phyloP scores from a whole-genome alignment of 2,797 vertebrate species.

The Mormyrops boulengeri region DNA sequence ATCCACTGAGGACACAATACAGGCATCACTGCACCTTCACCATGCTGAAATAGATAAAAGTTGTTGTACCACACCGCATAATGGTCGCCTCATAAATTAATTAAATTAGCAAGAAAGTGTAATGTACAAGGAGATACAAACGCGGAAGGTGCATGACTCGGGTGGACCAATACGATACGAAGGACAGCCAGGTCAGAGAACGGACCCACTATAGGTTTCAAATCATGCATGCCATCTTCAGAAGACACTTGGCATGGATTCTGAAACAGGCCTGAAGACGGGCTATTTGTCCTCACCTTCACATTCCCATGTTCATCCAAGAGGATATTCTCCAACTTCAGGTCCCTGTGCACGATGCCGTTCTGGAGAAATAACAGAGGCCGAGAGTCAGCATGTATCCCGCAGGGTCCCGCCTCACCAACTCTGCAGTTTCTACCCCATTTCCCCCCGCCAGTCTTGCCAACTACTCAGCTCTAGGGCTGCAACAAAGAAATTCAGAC shows the following conservation, averaged over 20 bases:
- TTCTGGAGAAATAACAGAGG: constrained; percentile 61
- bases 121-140: neutral
- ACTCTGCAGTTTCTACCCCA: neutral
- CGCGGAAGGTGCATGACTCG: neutral
- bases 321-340: constrained; percentile 97
- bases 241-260: neutral
- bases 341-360: constrained; percentile 87
- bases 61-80: neutral
- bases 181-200: too few species aligned
- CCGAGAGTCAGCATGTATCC: neutral
- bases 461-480: neutral
- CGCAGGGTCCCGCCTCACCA: neutral
- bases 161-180: too few species aligned
- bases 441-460: neutral
- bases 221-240: neutral
- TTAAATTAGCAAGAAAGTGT: neutral
- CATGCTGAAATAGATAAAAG: neutral
- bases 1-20: neutral
- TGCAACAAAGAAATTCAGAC: neutral
- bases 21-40: neutral
- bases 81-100: neutral
- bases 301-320: constrained; percentile 81
- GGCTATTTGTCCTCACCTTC: constrained; percentile 67
- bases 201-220: neutral
- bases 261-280: neutral